phyloP scores from a whole-genome alignment of 1,140 invertebrate species.

The Ceratitis capitata region DNA sequence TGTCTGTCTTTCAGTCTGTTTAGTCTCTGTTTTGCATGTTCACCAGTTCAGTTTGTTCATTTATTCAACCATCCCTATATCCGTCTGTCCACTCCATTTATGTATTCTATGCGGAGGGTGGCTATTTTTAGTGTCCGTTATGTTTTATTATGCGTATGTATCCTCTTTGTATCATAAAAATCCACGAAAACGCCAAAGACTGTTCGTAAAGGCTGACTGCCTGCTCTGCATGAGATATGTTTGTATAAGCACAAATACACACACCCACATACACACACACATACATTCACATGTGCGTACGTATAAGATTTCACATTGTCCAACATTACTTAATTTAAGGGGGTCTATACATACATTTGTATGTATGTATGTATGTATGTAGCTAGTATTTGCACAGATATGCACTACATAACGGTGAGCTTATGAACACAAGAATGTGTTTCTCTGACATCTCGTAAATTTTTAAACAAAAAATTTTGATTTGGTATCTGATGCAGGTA shows the following conservation, averaged over 20 bases:
- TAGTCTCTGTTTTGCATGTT: conserved; percentile 36
- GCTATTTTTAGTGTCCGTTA: conserved; percentile 44
- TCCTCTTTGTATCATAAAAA: conserved; percentile 31
- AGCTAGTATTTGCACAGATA: not conserved
- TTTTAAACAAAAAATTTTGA: no score
- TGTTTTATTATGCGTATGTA: conserved; percentile 29
- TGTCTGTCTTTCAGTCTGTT: no score
- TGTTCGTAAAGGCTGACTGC: not conserved
- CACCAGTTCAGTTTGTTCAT: conserved; percentile 14
- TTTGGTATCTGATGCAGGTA: no score
- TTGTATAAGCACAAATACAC: not conserved
- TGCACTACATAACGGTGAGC: not conserved
- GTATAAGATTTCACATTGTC: not conserved
- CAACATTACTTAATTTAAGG: not conserved
- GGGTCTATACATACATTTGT: not conserved
- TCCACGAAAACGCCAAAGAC: conserved; percentile 24
- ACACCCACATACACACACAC: not conserved
- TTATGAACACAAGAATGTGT: not conserved
- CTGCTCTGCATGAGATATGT: conserved; percentile 15
- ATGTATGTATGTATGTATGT: not conserved
- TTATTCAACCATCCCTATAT: conserved; percentile 31
- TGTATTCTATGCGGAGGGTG: conserved; percentile 39
- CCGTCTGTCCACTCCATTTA: conserved; percentile 5
- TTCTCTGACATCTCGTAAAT: no score
- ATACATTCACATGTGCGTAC: not conserved